Conservation (phyloP, 1,140 invertebrate genomes). For the Aphaenogaster rudis region DNA sequence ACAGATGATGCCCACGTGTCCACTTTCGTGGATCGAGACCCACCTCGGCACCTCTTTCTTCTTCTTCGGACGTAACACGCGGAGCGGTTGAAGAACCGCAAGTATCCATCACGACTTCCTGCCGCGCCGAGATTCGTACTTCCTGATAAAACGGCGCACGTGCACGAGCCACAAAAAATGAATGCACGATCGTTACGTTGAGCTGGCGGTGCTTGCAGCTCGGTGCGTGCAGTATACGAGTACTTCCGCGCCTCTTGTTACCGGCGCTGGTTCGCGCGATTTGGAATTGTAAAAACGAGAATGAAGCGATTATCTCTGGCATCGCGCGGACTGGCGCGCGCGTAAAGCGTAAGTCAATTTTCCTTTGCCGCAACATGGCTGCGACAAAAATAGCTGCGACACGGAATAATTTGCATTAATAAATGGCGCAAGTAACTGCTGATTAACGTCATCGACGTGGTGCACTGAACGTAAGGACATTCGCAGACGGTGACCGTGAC, state of each 20-base stretch:
- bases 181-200: constrained; percentile 56
- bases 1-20: constrained; percentile 64
- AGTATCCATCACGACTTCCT: constrained; percentile 35
- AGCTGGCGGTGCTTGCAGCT: constrained; percentile 27
- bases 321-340: constrained; percentile 1
- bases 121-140: constrained; percentile 39
- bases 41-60: constrained; percentile 46
- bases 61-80: not conserved
- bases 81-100: constrained; percentile 9
- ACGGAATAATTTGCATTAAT: constrained; percentile 1
- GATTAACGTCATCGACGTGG: constrained; percentile 55
- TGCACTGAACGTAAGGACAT: constrained; percentile 53
- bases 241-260: constrained; percentile 30
- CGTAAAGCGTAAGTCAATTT: constrained; percentile 6
- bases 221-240: constrained; percentile 39
- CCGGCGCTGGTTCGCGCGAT: constrained; percentile 20
- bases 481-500: constrained; percentile 64
- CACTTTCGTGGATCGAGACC: constrained; percentile 69
- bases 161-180: constrained; percentile 52
- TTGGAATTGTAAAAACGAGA: constrained; percentile 49
- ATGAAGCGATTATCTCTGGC: constrained; percentile 38
- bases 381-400: constrained; percentile 15
- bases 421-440: not conserved
- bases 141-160: constrained; percentile 44
- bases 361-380: not conserved